A percentile compares a stretch with the other conserved stretches of the same genome.
These are phyloP conservation scores for Sinelater perroti DNA, from an alignment of 2,888 invertebrate species.

Conservation along the genomic window DNA sequence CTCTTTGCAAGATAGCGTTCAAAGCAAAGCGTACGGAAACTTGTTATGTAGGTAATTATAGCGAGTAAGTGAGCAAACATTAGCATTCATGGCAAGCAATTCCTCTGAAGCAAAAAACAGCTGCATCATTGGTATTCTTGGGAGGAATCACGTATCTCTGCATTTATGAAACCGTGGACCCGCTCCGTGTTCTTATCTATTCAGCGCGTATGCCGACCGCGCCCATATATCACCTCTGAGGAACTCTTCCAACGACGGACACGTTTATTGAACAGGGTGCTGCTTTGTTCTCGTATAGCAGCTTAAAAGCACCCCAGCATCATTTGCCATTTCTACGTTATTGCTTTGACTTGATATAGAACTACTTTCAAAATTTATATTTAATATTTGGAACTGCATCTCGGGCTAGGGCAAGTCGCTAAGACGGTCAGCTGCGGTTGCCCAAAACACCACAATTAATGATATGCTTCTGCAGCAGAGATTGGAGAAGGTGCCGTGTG, in stretches of 20 bases:
- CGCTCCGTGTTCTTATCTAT: slow-evolving; percentile 43
- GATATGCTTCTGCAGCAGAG: no score
- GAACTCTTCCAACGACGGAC: slow-evolving; percentile 17
- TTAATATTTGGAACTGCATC: slow-evolving; percentile 6
- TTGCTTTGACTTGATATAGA: slow-evolving; percentile 10
- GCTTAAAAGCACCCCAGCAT: slow-evolving; percentile 22
- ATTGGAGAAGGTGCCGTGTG: no score
- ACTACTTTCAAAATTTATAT: slow-evolving; percentile 16
- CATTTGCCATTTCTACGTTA: slow-evolving; percentile 12
- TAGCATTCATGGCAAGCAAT: slow-evolving; percentile 30
- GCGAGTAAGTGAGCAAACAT: slow-evolving; percentile 26
- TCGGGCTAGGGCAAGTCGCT: not conserved
- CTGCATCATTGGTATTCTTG: slow-evolving; percentile 46
- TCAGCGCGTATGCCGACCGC: slow-evolving; percentile 39
- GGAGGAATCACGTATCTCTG: slow-evolving; percentile 47
- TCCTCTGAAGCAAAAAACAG: slow-evolving; percentile 40
- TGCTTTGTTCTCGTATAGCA: slow-evolving; percentile 25
- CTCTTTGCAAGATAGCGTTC: slow-evolving; percentile 5
- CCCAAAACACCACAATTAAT: no score
- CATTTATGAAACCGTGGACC: slow-evolving; percentile 40
- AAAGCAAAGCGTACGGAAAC: slow-evolving; percentile 4
- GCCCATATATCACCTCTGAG: slow-evolving; percentile 32
- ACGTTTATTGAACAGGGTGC: slow-evolving; percentile 33
- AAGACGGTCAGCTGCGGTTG: no score
- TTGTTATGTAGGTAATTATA: slow-evolving; percentile 23